These are phyloP conservation scores for Blastobasis adustella DNA, from an alignment of 2,888 invertebrate species.

Conservation along the genomic window DNA sequence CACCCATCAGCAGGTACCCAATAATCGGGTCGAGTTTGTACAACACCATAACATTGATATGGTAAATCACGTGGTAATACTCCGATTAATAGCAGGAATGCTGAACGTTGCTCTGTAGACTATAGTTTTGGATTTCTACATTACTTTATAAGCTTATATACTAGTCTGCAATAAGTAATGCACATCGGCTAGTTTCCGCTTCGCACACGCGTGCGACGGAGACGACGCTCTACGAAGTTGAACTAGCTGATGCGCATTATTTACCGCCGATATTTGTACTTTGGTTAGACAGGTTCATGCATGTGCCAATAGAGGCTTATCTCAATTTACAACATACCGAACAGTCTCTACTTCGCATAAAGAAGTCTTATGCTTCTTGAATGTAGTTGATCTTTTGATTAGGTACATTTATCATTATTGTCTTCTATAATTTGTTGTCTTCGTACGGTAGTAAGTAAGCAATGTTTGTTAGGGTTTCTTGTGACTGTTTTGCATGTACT, in stretches of 20 bases:
- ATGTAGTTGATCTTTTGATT: background rate
- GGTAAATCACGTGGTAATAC: slow-evolving; percentile 66
- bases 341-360: background rate
- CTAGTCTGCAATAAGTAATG: background rate
- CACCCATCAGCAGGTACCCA: slow-evolving; percentile 71
- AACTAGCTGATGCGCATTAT: too few relatives aligned
- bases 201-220: too few relatives aligned
- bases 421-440: background rate
- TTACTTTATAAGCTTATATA: background rate
- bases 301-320: background rate
- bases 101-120: slow-evolving; percentile 44
- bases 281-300: background rate
- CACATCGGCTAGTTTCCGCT: too few relatives aligned
- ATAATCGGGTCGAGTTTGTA: slow-evolving; percentile 71
- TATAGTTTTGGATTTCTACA: slow-evolving; percentile 10
- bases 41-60: slow-evolving; percentile 74
- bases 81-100: slow-evolving; percentile 60
- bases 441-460: background rate
- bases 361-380: background rate
- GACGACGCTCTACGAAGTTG: too few relatives aligned
- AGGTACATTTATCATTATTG: background rate
- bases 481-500: background rate
- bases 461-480: background rate
- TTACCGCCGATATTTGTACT: background rate
- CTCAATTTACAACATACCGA: background rate